Evolutionary conservation across 2,888 invertebrate species (phyloP), one percentile per base, ranked within the genome.

Genomic region (Tenthredo livida): DNA sequence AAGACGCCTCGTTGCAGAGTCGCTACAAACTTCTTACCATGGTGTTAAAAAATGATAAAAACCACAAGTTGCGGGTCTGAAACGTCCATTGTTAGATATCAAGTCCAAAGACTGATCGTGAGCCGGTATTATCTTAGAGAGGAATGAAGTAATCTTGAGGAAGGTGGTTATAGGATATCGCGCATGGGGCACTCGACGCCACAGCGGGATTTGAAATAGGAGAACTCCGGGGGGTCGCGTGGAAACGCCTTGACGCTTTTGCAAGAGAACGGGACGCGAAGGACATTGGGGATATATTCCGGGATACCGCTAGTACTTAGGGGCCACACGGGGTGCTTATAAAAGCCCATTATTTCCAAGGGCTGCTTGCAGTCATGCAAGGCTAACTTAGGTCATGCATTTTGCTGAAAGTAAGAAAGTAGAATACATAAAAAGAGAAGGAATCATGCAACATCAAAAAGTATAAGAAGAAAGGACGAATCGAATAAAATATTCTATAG

Each of bases 241-340:
- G 29, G 70, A 70, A 83, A 80, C 65, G 83, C 67, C 83, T 58
- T 2, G 61, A 37, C 6, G 40, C 54, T 61, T 61, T 61, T 58
- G 54, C 21, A 25, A 80, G 58, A 21, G 40, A 33, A 61, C 43
- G 29, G 67, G 43, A 33, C 65, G 65, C 21, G 40, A 21, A 61
- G 83, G 83, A 83, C 65, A 83, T 83, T 50, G 9, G 29, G 77
- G 50, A 77, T 77, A 54, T 77, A 50, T 77, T 83, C 83, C 25
- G n/a, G 85, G 58, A 70, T 70, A 85, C 70, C 29, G 47, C 47
- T 29, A 67, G 47, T 78, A 78, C 84, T 84, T 67, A 77, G 58
- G 47, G 47, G 67, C 85, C 33, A 65, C 65, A 70, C 80, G 82
- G 85, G 85, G 78, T 58, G 70, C 78, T 82, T 70, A 83, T 83